phyloP scores from a whole-genome alignment of 1,140 invertebrate species.

The Acromyrmex echinatior region DNA sequence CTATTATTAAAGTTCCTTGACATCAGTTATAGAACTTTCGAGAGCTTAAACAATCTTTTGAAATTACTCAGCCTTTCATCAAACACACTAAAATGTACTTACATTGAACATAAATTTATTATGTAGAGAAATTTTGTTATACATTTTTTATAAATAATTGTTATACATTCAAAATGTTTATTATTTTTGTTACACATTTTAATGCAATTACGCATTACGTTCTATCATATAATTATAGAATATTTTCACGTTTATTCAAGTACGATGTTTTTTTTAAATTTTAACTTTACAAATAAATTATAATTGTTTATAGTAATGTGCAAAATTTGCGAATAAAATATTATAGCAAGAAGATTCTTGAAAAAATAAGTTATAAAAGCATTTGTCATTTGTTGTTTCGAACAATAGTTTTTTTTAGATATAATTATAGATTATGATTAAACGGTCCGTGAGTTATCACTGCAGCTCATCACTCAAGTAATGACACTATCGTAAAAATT shows the following conservation, averaged over 20 bases:
- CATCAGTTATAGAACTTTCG: background rate
- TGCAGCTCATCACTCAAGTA: background rate
- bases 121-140: background rate
- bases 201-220: background rate
- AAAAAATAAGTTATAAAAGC: no score
- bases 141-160: background rate
- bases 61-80: background rate
- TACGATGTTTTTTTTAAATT: background rate
- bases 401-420: no score
- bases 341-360: no score
- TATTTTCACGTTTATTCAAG: background rate
- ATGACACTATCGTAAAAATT: background rate
- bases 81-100: background rate
- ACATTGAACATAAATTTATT: background rate
- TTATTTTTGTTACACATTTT: no score
- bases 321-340: no score
- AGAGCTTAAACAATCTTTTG: background rate
- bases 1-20: conserved; percentile 44
- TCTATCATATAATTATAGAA: background rate
- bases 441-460: background rate
- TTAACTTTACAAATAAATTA: background rate
- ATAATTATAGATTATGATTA: no score
- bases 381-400: no score
- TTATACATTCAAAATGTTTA: no score
- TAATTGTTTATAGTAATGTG: background rate